Percentiles rank a stretch among this genome's conserved stretches.
phyloP scores from a whole-genome alignment of 2,888 invertebrate species.

The Trichacis sp. region DNA sequence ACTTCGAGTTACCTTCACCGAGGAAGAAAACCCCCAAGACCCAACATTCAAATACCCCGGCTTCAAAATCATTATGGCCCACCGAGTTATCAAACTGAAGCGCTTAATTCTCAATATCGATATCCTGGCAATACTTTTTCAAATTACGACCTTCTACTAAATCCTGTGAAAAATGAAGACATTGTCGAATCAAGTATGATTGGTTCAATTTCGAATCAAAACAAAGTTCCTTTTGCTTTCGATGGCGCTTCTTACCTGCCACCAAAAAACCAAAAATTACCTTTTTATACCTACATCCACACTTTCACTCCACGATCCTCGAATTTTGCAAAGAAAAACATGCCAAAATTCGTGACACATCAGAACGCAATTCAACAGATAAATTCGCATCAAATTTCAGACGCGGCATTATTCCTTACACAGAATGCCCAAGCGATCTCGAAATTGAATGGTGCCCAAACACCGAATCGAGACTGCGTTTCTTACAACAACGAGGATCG shows the following conservation, averaged over 20 bases:
- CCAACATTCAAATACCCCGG: slow-evolving; percentile 48
- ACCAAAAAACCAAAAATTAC: slow-evolving; percentile 62
- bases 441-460: slow-evolving; percentile 58
- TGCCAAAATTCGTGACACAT: slow-evolving; percentile 5
- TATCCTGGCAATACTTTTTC: slow-evolving; percentile 25
- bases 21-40: slow-evolving; percentile 48
- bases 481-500: slow-evolving; percentile 49
- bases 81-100: slow-evolving; percentile 41
- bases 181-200: slow-evolving; percentile 52
- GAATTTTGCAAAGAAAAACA: slow-evolving; percentile 6
- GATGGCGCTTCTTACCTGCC: slow-evolving; percentile 63
- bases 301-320: slow-evolving; percentile 21
- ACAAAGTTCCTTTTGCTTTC: slow-evolving; percentile 58
- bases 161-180: slow-evolving; percentile 51
- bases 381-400: slow-evolving; percentile 56
- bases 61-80: slow-evolving; percentile 60
- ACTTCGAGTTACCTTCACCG: slow-evolving; percentile 44
- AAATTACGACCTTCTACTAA: slow-evolving; percentile 50
- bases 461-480: slow-evolving; percentile 57
- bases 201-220: slow-evolving; percentile 64
- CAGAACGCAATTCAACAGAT: slow-evolving; percentile 44
- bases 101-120: slow-evolving; percentile 33
- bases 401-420: slow-evolving; percentile 58
- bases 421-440: slow-evolving; percentile 65
- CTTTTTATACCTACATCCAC: slow-evolving; percentile 36